phyloP scores from a whole-genome alignment of 2,797 vertebrate genomes.

The Sandelia bainsii region DNA sequence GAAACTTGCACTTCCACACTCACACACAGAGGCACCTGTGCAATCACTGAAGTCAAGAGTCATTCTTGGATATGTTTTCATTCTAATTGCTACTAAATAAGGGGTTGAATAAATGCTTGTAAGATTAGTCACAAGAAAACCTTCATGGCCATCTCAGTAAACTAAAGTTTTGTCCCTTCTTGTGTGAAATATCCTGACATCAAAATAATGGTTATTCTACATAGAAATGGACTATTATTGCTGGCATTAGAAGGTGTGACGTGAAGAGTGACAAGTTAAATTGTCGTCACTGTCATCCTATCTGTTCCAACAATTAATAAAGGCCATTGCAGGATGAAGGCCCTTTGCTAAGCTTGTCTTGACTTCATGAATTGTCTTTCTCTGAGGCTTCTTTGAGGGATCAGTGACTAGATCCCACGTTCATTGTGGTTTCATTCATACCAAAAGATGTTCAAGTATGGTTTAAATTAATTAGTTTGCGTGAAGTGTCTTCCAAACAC shows the following conservation, averaged over 20 bases:
- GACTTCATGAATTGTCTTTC: not conserved
- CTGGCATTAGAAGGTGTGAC: not conserved
- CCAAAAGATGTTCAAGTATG: too few relatives aligned
- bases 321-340: not conserved
- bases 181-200: not conserved
- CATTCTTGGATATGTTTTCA: constrained; percentile 23
- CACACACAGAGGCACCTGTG: constrained; percentile 29
- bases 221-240: not conserved
- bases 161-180: not conserved
- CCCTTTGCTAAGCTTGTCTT: not conserved
- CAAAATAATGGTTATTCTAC: not conserved
- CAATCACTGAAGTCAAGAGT: constrained; percentile 52
- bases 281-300: not conserved
- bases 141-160: not conserved
- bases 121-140: not conserved
- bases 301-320: not conserved
- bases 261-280: not conserved
- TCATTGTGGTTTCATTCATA: too few relatives aligned
- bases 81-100: constrained; percentile 38
- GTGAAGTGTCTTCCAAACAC: too few relatives aligned
- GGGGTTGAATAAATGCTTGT: not conserved
- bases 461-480: too few relatives aligned
- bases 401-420: too few relatives aligned
- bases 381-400: too few relatives aligned
- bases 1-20: not conserved